Evolutionary conservation across 2,113 vertebrate species (phyloP), one percentile per base, ranked within the genome.

Genomic region (Antechinus flavipes): DNA sequence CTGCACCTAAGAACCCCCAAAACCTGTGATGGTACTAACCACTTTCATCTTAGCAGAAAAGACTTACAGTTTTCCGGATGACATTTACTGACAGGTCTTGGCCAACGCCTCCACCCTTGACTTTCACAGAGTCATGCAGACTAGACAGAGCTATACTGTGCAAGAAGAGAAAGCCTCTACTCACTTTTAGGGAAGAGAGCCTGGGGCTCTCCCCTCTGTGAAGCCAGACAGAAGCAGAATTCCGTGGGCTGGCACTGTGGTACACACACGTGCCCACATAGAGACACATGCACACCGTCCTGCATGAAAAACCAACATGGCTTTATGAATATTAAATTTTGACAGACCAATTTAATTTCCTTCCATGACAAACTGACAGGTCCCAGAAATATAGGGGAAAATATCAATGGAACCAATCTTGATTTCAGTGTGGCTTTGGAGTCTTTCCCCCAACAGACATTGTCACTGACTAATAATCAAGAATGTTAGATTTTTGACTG

Each of bases 401-500:
- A 30, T 53, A 68, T 46, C 93, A 26, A 91, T 56, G 26, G 52
- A 90, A 90, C 42, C 53, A 53, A 76, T 94, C 76, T 58, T 89
- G 56, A 90, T 94, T 91, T 92, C 58, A 76, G 46, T 61, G 90
- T 16, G 52, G 35, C 10, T 94, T 93, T 93, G 90, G 2, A 92
- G 54, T 91, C 1, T 53, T 76, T 96, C 93, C 30, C 14, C 30
- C 35, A 95, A 19, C 94, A 94, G 58, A 91, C 49, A 95, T 52
- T 91, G 8, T 95, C 91, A 91, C 95, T 90, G 49, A 76, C 47
- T 94, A 68, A 52, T 94, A 68, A 52, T 96, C 58, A 95, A 90
- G 95, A 95, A 95, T 94, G 53, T 6, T 53, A 42, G 9, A 89
- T 58, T 50, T 50, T 2, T 61, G 54, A 30, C 55, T 53, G 50